Base-by-base conservation (phyloP, 2,797 vertebrate species). In the Chloroceryle inda region DNA sequence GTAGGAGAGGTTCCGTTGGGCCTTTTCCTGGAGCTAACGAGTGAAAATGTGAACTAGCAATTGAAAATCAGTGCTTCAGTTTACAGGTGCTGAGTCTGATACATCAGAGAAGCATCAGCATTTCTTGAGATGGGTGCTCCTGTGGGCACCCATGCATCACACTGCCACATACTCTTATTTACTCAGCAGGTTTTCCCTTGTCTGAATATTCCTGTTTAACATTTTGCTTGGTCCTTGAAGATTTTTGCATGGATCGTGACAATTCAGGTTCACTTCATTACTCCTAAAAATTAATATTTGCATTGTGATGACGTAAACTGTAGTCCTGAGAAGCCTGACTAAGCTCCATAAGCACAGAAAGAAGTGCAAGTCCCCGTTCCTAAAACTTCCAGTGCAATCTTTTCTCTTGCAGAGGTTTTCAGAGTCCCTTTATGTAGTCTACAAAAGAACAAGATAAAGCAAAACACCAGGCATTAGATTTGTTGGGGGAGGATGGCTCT, bases 201-300 rank as follows among this genome's bases (percentile, higher is more conserved):
- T 86, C 94, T 85, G 31, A 56, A 53, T 78, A 17, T 50, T 72
- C 78, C 83, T 94, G 52, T 94, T 94, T 84, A 84, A 88, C 35
- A 21, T 93, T 91, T 88, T 47, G 1, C 66, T 58, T 72, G 73
- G 45, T 83, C 58, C 62, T 92, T 4, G 5, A 58, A 89, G 82
- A 72, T 64, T 85, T 88, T 81, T 83, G 42, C 69, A 75, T 92
- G 11, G 61, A 58, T 0, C 0, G 0, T 53, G 79, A 55, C 94
- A 61, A 37, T 95, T 88, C 45, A 50, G 50, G 50, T 64, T 75
- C 64, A 58, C 58, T 78, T 86, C 27, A 20, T 91, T 83, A 50
- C 75, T 88, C 9, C 64, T 50, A 6, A 85, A 91, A 95, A 67
- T 71, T 63, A 91, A 31, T 91, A 27, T 85, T 85, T 95, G 69